Percentiles rank a stretch among this genome's conserved stretches.
Evolutionary conservation across 2,888 invertebrate species (phyloP).

Genomic region (Scaptodrosophila latifasciaeformis): DNA sequence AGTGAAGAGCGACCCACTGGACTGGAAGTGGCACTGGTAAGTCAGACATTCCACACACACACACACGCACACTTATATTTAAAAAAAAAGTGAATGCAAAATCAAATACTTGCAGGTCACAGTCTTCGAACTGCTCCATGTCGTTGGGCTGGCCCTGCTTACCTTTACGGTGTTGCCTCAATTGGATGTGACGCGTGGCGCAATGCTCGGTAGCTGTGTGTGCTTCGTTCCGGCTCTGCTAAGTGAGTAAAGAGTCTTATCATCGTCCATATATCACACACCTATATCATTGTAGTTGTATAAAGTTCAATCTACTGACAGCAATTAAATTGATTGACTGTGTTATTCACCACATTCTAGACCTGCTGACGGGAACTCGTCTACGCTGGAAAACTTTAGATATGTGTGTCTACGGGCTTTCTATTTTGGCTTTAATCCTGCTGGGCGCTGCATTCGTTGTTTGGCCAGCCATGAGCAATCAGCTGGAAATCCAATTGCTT

Average conservation of each 20-base stretch:
- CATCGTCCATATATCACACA: slow-evolving; percentile 4
- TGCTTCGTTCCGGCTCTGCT: slow-evolving; percentile 88
- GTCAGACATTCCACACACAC: too few species aligned
- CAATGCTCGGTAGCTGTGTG: slow-evolving; percentile 89
- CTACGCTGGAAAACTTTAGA: slow-evolving; percentile 58
- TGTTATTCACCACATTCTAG: slow-evolving; percentile 37
- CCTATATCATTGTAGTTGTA: slow-evolving; percentile 4
- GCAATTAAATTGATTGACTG: slow-evolving; percentile 64
- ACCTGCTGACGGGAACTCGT: slow-evolving; percentile 59
- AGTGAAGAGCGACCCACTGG: slow-evolving; percentile 78
- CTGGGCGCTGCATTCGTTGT: slow-evolving; percentile 82
- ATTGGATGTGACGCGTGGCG: slow-evolving; percentile 86
- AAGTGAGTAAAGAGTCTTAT: slow-evolving; percentile 75
- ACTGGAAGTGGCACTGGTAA: slow-evolving; percentile 78
- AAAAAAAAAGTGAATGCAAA: too few species aligned
- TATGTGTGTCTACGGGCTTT: slow-evolving; percentile 42
- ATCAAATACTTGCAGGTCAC: slow-evolving; percentile 76
- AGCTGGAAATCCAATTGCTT: slow-evolving; percentile 77
- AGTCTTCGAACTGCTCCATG: slow-evolving; percentile 86
- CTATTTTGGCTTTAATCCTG: slow-evolving; percentile 77
- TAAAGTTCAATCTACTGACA: slow-evolving; percentile 30
- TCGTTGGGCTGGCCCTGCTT: slow-evolving; percentile 85
- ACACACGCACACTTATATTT: too few species aligned
- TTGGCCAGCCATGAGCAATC: slow-evolving; percentile 80
- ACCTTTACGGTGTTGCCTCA: slow-evolving; percentile 86